phyloP scores from a whole-genome alignment of 53 echinoderm and acorn worm genomes.

The Antedon mediterranea region DNA sequence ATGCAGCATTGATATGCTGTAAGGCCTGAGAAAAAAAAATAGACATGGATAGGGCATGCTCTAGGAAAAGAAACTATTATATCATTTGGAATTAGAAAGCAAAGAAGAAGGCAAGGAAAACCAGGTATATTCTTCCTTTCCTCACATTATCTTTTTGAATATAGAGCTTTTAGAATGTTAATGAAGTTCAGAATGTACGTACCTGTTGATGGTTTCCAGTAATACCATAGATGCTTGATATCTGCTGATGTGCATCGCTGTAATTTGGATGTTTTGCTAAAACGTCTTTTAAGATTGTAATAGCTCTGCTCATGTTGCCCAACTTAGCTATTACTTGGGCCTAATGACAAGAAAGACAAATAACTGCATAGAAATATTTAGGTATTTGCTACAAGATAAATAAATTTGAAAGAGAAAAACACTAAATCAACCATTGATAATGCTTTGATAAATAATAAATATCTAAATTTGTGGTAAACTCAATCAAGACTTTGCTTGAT shows the following conservation, averaged over 20 bases:
- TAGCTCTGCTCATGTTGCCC: constrained; percentile 20
- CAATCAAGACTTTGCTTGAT: too few relatives aligned
- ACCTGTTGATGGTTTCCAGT: constrained; percentile 43
- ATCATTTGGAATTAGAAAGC: too few relatives aligned
- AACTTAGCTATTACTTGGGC: constrained; percentile 61
- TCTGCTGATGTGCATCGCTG: constrained; percentile 34
- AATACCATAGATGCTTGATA: constrained; percentile 52
- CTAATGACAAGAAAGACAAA: constrained; percentile 14
- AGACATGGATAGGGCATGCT: too few relatives aligned
- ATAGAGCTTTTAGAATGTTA: too few relatives aligned
- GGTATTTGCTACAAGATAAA: background rate
- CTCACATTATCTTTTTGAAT: too few relatives aligned
- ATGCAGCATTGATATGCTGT: constrained; percentile 24
- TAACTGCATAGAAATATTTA: background rate
- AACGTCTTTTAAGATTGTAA: constrained; percentile 16
- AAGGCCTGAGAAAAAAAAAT: constrained; percentile 26
- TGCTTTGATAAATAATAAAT: too few relatives aligned
- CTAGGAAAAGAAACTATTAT: too few relatives aligned
- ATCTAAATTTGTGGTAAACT: too few relatives aligned
- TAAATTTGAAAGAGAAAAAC: background rate
- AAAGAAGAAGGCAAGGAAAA: too few relatives aligned
- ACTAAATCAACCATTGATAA: too few relatives aligned
- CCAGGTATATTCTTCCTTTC: too few relatives aligned
- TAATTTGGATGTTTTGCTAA: constrained; percentile 14
- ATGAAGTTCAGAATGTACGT: background rate